Base-by-base conservation (phyloP, 2,888 invertebrate genomes). In the Penaeus monodon region DNA sequence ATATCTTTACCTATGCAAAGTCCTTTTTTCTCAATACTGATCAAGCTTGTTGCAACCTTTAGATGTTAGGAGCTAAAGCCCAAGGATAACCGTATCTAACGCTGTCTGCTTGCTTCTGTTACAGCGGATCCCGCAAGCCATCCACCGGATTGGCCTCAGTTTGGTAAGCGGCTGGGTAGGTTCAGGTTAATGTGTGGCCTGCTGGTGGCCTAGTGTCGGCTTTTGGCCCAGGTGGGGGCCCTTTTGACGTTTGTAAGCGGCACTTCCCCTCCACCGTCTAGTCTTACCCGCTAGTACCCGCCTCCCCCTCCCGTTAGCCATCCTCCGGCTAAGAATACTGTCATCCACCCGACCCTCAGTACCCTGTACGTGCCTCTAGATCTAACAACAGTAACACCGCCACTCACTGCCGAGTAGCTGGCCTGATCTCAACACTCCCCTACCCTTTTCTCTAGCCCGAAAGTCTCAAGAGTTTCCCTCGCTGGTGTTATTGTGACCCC, bases 141-240 rank as follows among this genome's bases (percentile, higher is more conserved):
- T 90, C 63, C 90, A 90, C 85, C 88, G 90, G 65, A 90, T 90
- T 44, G 90, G 90, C 38, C 88, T 90, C 81, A 90, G 90, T 87
- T 88, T 90, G 90, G 90, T 90, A 88, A 90, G 90, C 88, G 88
- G 88, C 86, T 89, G 89, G 89, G 89, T 89, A 89, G 89, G 89
- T 89, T 84, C 80, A 84, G 76, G 73, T 70, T 63, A 64, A 79
- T 84, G 80, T 87, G 77, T 78, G 83, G 81, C 68, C 86, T 65
- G 27, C 86, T 81, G 86, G 81, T 81, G 81, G 44, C 65, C 29
- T 63, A 29, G 49, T 57, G 83, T 79, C 79, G 78, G 79, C 83
- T 73, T 63, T 64, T 66, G 66, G 79, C 64, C 73, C 82, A 73
- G 73, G 38, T 82, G 82, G 73, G 82, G 82, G n/a, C n/a, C 68